Percentiles rank a stretch among this genome's conserved stretches.
phyloP scores from a whole-genome alignment of 2,113 vertebrate species.

The Alces alces region DNA sequence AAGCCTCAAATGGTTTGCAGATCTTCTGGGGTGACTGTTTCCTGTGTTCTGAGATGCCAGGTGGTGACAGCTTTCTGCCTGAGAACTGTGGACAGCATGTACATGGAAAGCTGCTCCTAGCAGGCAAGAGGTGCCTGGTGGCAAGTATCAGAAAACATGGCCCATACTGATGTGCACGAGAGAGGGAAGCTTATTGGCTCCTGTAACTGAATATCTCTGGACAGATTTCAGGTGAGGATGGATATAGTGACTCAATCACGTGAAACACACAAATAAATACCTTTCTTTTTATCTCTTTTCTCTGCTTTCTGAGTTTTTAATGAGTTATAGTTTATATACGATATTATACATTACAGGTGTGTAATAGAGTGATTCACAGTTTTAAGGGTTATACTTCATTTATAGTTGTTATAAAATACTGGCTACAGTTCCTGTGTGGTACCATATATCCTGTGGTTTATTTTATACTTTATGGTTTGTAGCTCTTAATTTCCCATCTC shows the following conservation, averaged over 20 bases:
- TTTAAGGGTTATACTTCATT: background rate
- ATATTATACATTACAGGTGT: background rate
- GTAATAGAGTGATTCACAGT: background rate
- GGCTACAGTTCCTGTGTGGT: background rate
- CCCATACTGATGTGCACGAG: background rate
- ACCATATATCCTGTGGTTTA: background rate
- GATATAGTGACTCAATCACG: background rate
- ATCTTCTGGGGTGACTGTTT: conserved; percentile 28
- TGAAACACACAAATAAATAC: background rate
- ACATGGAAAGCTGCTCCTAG: background rate
- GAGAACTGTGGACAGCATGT: background rate
- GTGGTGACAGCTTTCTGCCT: background rate
- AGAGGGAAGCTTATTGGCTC: background rate
- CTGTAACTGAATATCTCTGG: background rate
- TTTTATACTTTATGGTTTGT: background rate
- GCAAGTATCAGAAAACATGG: background rate
- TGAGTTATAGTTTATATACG: background rate
- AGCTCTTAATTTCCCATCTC: background rate
- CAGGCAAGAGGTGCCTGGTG: background rate
- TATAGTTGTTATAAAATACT: background rate
- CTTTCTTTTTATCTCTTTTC: background rate
- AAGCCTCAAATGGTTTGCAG: conserved; percentile 46
- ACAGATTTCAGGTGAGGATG: background rate
- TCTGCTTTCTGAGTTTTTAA: background rate
- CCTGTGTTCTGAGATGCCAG: conserved; percentile 22